Percentiles rank a stretch among this genome's conserved stretches.
These are phyloP conservation scores for Castor canadensis DNA, from an alignment of 2,113 vertebrate genomes.

Conservation along the genomic window DNA sequence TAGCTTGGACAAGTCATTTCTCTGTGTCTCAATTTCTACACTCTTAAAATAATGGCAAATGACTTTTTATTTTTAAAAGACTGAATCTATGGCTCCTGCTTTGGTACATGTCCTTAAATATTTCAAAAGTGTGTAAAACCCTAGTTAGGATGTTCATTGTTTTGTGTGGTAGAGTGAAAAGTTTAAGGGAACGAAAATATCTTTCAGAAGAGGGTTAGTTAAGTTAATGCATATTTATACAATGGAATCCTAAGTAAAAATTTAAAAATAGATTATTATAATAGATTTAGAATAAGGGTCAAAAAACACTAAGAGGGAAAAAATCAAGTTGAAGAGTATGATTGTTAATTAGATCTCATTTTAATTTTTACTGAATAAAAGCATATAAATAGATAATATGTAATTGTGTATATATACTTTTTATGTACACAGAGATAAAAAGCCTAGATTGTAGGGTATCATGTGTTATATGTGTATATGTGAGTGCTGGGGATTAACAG, in stretches of 20 bases:
- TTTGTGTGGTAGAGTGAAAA: not conserved
- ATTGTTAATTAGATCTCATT: conserved; percentile 24
- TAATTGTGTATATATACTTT: not conserved
- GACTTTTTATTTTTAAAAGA: not conserved
- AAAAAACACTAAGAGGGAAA: not conserved
- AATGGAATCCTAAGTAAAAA: not conserved
- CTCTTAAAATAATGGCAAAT: not conserved
- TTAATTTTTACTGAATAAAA: conserved; percentile 29
- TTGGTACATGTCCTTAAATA: not conserved
- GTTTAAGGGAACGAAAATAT: not conserved
- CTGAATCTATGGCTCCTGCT: not conserved
- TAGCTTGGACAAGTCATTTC: not conserved
- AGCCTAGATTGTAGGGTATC: not conserved
- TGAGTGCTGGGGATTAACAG: not conserved
- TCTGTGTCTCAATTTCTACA: not conserved
- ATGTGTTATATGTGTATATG: not conserved
- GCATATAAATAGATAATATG: not conserved
- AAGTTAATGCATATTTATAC: not conserved
- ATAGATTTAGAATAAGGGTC: not conserved
- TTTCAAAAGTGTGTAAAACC: not conserved
- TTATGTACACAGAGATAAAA: not conserved
- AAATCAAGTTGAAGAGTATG: not conserved
- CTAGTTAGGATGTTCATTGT: not conserved
- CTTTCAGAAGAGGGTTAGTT: not conserved
- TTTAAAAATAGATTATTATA: not conserved